These are phyloP conservation scores for Tetragonula clypearis DNA, from an alignment of 1,140 invertebrate species.

Conservation along the genomic window DNA sequence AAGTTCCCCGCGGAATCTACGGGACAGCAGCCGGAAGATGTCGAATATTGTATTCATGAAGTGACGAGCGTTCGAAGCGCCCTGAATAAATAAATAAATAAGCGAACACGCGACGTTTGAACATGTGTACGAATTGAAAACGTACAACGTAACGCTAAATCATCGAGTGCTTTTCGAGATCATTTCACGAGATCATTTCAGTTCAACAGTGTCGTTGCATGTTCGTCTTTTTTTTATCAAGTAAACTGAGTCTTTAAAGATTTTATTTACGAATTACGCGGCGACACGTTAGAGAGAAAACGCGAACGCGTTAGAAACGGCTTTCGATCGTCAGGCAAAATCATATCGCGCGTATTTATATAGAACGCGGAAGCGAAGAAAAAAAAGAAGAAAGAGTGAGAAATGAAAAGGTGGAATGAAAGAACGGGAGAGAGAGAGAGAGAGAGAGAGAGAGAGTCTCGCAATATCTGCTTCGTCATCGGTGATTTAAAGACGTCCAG, in stretches of 20 bases:
- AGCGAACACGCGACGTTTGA: constrained; percentile 36
- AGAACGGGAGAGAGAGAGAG: no score
- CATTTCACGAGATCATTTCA: neutral
- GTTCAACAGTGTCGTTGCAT: neutral
- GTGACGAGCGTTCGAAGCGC: constrained; percentile 69
- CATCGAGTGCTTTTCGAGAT: neutral
- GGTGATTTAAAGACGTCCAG: no score
- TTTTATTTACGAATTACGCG: no score
- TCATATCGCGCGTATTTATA: constrained; percentile 10
- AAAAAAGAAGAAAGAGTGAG: neutral
- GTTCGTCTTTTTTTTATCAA: no score
- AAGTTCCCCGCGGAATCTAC: constrained; percentile 43
- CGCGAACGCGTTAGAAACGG: no score
- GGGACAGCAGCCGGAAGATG: constrained; percentile 45
- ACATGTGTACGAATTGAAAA: neutral
- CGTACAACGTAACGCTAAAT: neutral
- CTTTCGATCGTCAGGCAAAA: neutral
- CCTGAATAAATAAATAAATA: constrained; percentile 75
- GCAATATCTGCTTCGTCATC: no score
- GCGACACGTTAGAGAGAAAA: no score
- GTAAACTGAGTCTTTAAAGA: no score
- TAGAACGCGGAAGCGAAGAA: neutral
- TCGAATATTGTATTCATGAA: constrained; percentile 76
- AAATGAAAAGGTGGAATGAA: no score
- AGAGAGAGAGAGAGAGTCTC: neutral